phyloP scores from a whole-genome alignment of 2,113 vertebrate species.

The Crotalus helleri region DNA sequence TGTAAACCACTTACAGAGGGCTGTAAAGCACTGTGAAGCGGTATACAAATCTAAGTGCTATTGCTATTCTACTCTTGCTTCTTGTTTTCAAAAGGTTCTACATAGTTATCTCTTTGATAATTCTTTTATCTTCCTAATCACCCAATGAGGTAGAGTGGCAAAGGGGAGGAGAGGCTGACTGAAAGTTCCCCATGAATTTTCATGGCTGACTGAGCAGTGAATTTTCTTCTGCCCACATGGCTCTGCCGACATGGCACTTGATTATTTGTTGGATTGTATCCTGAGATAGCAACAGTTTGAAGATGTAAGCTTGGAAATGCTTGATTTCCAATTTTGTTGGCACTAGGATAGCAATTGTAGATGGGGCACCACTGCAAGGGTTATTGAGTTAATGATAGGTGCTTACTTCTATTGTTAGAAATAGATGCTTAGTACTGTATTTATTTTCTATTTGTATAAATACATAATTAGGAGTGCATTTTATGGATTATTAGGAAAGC shows the following conservation, averaged over 20 bases:
- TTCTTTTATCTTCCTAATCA: not conserved
- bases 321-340: not conserved
- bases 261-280: not conserved
- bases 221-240: not conserved
- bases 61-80: not conserved
- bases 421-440: not conserved
- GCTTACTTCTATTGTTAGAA: not conserved
- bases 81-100: not conserved
- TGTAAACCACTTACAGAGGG: too few relatives aligned
- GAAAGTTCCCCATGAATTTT: not conserved
- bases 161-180: not conserved
- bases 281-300: not conserved
- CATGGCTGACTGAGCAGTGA: not conserved
- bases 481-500: not conserved
- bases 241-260: not conserved
- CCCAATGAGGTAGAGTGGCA: not conserved
- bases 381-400: not conserved
- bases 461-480: not conserved
- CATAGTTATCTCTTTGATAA: too few relatives aligned
- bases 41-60: too few relatives aligned
- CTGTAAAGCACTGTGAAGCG: too few relatives aligned
- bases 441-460: not conserved
- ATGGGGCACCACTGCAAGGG: not conserved
- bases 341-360: not conserved
- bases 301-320: not conserved